Evolutionary conservation across 2,888 invertebrate genomes (phyloP), one percentile per base, ranked within the genome.

Genomic region (Eueremaeus valkanovi): DNA sequence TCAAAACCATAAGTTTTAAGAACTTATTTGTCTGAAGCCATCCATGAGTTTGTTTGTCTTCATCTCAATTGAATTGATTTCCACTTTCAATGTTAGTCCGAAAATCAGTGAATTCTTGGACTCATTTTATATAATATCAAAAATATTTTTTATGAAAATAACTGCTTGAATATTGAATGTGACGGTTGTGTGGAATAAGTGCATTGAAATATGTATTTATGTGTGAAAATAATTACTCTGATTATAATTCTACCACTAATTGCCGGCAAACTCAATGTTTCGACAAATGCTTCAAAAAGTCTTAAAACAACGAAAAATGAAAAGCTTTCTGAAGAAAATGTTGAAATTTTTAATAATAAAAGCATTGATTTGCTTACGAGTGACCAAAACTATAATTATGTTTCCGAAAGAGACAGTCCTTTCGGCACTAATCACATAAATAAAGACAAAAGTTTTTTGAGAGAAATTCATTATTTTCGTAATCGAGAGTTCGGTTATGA

Each of bases 381-480:
- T 55, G 55, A 11, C 21, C 55, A 55, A 24, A 11, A 21, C 55
- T 21, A 21, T 21, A 24, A 21, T 55, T 55, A 24, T 21, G 55
- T n/a, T 3, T 21, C n/a, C n/a, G 24, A 55, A 21, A n/a, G 24
- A 3, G 55, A 55, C 55, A 3, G 24, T 55, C 24, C 27, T n/a
- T 55, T 21, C 11, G 55, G 11, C 24, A 55, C n/a, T 55, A 55
- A 55, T 55, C 24, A 55, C 24, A 24, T 3, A 55, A 55, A 55
- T 55, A 55, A 55, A 24, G 61, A 24, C 16, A 61, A 61, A 31
- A 24, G 27, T 24, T 61, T 16, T 61, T 31, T 61, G 1, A 27
- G 18, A 33, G 61, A 61, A 61, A 5, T 31, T 61, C 61, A 61
- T 18, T 61, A 61, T 61, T 61, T 61, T 61, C 61, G 31, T 31